phyloP scores from a whole-genome alignment of 2,797 vertebrate genomes.

The Eulemur rubriventer region DNA sequence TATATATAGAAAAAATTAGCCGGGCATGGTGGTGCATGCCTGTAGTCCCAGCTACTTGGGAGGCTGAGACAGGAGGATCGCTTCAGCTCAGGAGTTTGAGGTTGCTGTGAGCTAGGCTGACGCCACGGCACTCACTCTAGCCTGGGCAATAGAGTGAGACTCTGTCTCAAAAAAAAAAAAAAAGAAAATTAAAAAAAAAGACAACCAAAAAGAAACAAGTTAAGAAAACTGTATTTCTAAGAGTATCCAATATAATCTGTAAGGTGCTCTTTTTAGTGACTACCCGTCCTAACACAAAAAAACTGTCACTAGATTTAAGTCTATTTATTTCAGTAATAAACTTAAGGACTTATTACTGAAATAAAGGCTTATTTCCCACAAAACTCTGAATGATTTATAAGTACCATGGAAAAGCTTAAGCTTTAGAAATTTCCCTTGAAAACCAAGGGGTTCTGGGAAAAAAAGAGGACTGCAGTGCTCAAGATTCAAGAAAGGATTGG shows the following conservation, averaged over 20 bases:
- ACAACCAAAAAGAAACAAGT: background rate
- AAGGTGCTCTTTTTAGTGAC: background rate
- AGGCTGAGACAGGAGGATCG: too few relatives aligned
- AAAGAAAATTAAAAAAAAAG: background rate
- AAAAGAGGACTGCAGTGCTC: background rate
- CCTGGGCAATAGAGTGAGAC: too few relatives aligned
- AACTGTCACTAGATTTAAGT: background rate
- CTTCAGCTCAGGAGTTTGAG: too few relatives aligned
- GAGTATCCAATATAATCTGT: background rate
- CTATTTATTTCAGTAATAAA: background rate
- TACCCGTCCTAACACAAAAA: background rate
- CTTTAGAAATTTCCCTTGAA: conserved; percentile 50
- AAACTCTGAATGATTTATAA: conserved; percentile 10
- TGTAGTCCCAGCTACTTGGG: too few relatives aligned
- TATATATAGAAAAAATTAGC: too few relatives aligned
- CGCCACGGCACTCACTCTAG: too few relatives aligned
- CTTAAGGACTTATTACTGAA: conserved; percentile 22
- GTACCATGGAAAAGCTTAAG: background rate
- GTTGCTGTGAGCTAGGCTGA: too few relatives aligned
- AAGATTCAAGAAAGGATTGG: conserved; percentile 9
- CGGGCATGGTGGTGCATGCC: too few relatives aligned
- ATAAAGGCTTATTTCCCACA: conserved; percentile 37
- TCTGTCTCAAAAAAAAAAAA: too few relatives aligned
- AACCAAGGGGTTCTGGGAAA: background rate
- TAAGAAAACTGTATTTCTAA: background rate